Evolutionary conservation across 2,888 invertebrate genomes (phyloP), one percentile per base, ranked within the genome.

Genomic region (Troglohyphantes excavatus): DNA sequence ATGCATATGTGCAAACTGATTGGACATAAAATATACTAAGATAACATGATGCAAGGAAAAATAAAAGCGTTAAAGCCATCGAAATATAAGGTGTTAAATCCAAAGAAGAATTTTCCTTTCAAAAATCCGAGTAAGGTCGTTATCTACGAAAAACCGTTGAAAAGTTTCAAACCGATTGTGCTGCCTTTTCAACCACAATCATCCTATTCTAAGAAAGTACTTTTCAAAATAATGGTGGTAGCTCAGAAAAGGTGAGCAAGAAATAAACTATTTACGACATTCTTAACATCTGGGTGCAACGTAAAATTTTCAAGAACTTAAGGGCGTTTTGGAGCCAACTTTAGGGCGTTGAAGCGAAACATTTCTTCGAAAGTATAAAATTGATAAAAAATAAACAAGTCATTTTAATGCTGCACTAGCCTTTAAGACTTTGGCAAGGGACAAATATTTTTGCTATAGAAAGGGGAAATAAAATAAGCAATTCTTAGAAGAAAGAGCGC

Each of bases 261-360:
- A 23, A 65, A 78, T 63, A 63, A 61, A 21, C 43, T 63, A 63
- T 78, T 78, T 65, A 65, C 26, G 78, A 65, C 23, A 23, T 21
- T 65, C 43, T 78, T 39, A 65, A 63, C 65, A 39, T 61, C n/a
- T 53, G 53, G n/a, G 53, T 13, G 53, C 17, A n/a, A n/a, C 53
- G 53, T 53, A n/a, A 53, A 53, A 53, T 17, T 53, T 53, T 17
- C 53, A 53, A n/a, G n/a, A 53, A 17, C n/a, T 53, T 53, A 53
- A 53, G n/a, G 53, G 53, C 17, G 1, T 13, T 11, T 53, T 17
- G n/a, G 53, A 13, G 17, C n/a, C 13, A 53, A 53, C 53, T n/a
- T n/a, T 13, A 53, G 53, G 53, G 53, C 2, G 53, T n/a, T 53
- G 53, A 53, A 53, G 53, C 53, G 53, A 53, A 17, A 53, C 5